Evolutionary conservation across 92 coral and sea anemone genomes (phyloP), one percentile per base, ranked within the genome.

Genomic region (Muricea muricata): DNA sequence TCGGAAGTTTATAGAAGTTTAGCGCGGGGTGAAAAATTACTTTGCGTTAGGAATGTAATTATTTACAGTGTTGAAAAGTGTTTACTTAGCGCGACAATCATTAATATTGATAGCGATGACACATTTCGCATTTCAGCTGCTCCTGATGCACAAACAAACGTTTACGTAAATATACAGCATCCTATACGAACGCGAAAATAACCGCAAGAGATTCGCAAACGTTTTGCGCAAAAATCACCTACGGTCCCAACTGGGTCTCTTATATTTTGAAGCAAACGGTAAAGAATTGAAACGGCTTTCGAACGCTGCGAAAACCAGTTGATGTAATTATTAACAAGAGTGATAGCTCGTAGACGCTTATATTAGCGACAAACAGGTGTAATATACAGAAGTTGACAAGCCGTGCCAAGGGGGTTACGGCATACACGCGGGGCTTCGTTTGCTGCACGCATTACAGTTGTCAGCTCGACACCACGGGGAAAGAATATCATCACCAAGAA

Each of bases 131-230:
- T 63, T 63, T 63, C 70, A 63, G 70, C 70, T 63, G 85, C 85
- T 93, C 84, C 78, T 75, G 47, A 33, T 78, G 78, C 73, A 65
- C 68, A 87, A 69, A 87, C 70, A 63, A 63, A 63, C 70, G 34
- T 30, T 63, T 63, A 63, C 70, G 70, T 63, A 63, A 63, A 63
- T 28, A 28, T 25, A n/a, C n/a, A 12, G 70, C 37, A 63, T 15
- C 18, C 15, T n/a, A n/a, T 11, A 63, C 39, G 2, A 20, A 32
- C 39, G 70, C 70, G 70, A 26, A 63, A 63, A 2, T 28, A 63
- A 61, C 33, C 70, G 70, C 35, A 63, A 63, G 30, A 63, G 30
- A 9, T 9, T 37, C 9, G 42, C 34, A 28, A 11, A 32, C 37
- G 15, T 5, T n/a, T n/a, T n/a, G n/a, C n/a, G n/a, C n/a, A n/a